phyloP scores from a whole-genome alignment of 1,140 invertebrate genomes.

The Micrasema minimum region DNA sequence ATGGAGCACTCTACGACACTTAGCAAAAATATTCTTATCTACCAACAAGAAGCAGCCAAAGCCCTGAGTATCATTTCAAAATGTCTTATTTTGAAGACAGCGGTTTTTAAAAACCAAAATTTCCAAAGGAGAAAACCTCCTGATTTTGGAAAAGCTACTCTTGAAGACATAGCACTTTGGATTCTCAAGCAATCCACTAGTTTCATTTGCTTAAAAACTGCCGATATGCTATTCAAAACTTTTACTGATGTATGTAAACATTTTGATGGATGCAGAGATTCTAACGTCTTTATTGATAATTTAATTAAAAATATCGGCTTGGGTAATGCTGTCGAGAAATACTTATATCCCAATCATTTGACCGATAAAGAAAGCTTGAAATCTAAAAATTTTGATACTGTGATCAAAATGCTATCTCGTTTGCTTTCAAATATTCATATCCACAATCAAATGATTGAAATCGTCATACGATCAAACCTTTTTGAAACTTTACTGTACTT shows the following conservation, averaged over 20 bases:
- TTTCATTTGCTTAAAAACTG: conserved; percentile 12
- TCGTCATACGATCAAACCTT: background rate
- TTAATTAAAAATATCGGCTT: conserved; percentile 25
- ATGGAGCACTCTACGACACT: conserved; percentile 26
- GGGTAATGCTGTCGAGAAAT: conserved; percentile 24
- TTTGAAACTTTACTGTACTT: conserved; percentile 20
- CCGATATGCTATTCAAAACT: conserved; percentile 29
- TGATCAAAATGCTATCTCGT: background rate
- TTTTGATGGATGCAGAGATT: conserved; percentile 26
- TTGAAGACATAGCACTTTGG: conserved; percentile 43
- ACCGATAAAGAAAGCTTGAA: background rate
- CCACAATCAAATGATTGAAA: conserved; percentile 21
- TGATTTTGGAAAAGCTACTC: conserved; percentile 29
- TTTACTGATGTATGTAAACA: conserved; percentile 30
- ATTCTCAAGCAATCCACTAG: conserved; percentile 40
- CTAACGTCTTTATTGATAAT: conserved; percentile 14
- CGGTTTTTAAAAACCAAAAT: conserved; percentile 35
- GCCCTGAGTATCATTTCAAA: conserved; percentile 38
- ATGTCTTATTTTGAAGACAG: conserved; percentile 36
- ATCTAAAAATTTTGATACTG: background rate
- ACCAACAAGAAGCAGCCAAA: conserved; percentile 38
- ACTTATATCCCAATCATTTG: conserved; percentile 26
- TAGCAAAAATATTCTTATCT: conserved; percentile 6
- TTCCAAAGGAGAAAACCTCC: conserved; percentile 33
- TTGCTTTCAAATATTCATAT: conserved; percentile 24